Base-by-base conservation (phyloP, 2,888 invertebrate species). In the Lymantria monacha region DNA sequence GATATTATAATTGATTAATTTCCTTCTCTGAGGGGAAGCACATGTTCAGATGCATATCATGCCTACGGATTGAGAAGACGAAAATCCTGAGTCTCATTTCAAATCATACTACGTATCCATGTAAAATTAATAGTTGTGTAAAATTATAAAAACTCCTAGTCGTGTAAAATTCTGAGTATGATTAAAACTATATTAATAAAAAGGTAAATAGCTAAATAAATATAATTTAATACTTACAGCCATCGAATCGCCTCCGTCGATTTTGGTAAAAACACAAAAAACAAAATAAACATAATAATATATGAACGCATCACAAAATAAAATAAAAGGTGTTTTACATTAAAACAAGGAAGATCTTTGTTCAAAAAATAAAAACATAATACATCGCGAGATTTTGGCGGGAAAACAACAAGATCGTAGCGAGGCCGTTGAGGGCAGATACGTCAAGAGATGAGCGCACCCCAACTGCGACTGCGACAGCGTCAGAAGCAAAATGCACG, bases 251-350 rank as follows among this genome's bases (percentile, higher is more conserved):
- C 90, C 70, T 87, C 77, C 46, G 83, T 75, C 9, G 87, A 81
- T 68, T 78, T 81, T 55, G 86, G 85, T 63, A 89, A 81, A 83
- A 90, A 88, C 83, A 91, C 86, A 85, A 90, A 88, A 71, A 89
- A 87, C 69, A 87, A 83, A 85, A 88, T 72, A 77, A 87, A 74
- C 81, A 83, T 83, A 78, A 83, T 42, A 42, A 13, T 66, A 80
- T 76, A 84, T 76, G 69, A 83, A 76, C 87, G 89, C 90, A 90
- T 90, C 81, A 85, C 85, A 83, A 75, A 72, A 61, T 67, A 68
- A 70, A 62, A 68, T 63, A 51, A 52, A 63, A 60, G 64, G 60
- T 58, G 53, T 53, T 51, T 66, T 63, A 63, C 44, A 55, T 48
- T 40, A 49, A 49, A 49, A 55, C 48, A 48, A 42, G 57, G 57